Base-by-base conservation (phyloP, 2,113 vertebrate genomes). In the Theropithecus gelada region DNA sequence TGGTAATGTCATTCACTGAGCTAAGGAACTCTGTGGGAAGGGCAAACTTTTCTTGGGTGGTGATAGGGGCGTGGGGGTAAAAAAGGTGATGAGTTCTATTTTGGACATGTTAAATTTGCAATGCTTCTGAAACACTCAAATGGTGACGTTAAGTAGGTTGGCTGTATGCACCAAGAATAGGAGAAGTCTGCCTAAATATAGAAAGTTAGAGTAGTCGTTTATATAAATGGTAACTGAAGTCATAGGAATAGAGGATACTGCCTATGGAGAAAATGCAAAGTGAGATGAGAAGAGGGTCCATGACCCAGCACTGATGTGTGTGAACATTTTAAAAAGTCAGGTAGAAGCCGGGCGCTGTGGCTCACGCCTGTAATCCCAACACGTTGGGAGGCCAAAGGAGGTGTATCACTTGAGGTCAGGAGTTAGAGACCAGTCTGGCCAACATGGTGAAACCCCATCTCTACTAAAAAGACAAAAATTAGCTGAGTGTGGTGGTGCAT, bases 41-140 rank as follows among this genome's bases (percentile, higher is more conserved):
- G 52, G n/a, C 40, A 91, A 68, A 94, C 38, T 93, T 96, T 94
- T 88, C 85, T 66, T 88, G 85, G 89, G 30, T 94, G 84, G 81
- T 80, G 45, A 79, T n/a, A 52, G 18, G 48, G 48, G 27, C 38
- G 43, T 80, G 43, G 38, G 73, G 45, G 45, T 73, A 90, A 83
- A 61, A 93, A 70, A 72, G 89, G 52, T 48, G 38, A 97, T 38
- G 52, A 35, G 12, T 78, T 96, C 81, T 90, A 59, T 96, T 83
- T 93, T 90, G 76, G 68, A 79, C 38, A 94, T 25, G 13, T 88
- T 96, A 93, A 90, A 87, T 93, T 87, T 88, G 78, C 38, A 83
- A 68, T 45, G 52, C 61, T n/a, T 90, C 86, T 52, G 78, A 88
- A 87, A 87, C 40, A 90, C 25, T 94, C 61, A 96, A 79, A 93